Evolutionary conservation across 30 jellyfish, hydroid and myxozoan species (phyloP).

Genomic region (Kudoa iwatai): DNA sequence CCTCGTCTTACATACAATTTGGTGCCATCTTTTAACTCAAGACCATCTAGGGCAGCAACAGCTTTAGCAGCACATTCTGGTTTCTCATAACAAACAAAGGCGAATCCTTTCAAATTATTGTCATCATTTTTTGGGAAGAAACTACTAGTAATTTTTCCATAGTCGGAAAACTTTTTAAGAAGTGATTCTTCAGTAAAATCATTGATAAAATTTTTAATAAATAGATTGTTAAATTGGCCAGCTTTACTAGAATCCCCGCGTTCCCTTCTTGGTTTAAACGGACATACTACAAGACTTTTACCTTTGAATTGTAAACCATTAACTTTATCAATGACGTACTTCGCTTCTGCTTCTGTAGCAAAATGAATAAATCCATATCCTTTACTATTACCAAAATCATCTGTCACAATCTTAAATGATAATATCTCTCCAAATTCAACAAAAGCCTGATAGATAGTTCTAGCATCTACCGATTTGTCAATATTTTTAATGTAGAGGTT

Average conservation of each 20-base stretch:
- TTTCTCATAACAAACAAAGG: conserved; percentile 45
- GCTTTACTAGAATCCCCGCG: conserved; percentile 62
- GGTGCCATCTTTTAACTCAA: no score
- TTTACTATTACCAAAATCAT: conserved; percentile 25
- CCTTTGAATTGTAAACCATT: conserved; percentile 85
- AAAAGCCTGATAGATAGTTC: conserved; percentile 70
- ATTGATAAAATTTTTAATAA: conserved; percentile 64
- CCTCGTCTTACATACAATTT: conserved; percentile 66
- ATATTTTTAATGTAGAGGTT: conserved; percentile 70
- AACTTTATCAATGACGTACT: conserved; percentile 41
- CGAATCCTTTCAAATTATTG: conserved; percentile 60
- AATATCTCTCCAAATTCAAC: conserved; percentile 76
- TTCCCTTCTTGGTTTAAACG: conserved; percentile 37
- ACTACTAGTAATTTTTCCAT: conserved; percentile 47
- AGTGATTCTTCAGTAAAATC: conserved; percentile 10
- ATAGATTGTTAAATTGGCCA: conserved; percentile 33
- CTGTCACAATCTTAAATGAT: conserved; percentile 65
- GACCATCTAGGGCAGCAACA: no score
- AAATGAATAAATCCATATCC: conserved; percentile 96
- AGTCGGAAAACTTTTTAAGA: conserved; percentile 9
- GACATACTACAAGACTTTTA: conserved; percentile 94
- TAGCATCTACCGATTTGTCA: conserved; percentile 63
- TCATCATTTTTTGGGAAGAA: conserved; percentile 24
- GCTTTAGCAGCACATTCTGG: conserved; percentile 74
- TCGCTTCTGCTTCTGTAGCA: conserved; percentile 88